Percentiles rank a stretch among this genome's conserved stretches.
These are phyloP conservation scores for Prorops nasuta DNA, from an alignment of 1,140 invertebrate species.

Conservation along the genomic window DNA sequence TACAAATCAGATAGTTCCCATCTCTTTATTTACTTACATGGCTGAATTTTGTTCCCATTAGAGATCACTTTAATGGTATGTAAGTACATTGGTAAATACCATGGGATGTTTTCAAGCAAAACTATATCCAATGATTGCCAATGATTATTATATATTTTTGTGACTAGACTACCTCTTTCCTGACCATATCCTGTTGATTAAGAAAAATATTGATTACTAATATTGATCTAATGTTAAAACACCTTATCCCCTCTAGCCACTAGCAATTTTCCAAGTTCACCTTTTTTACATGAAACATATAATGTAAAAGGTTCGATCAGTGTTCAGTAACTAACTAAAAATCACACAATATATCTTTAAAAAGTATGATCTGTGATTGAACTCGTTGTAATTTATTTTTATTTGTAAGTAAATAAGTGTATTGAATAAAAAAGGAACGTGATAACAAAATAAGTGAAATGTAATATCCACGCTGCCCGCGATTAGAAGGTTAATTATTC, in stretches of 20 bases:
- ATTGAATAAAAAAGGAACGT: slow-evolving; percentile 8
- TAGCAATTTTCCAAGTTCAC: no score
- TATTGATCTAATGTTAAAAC: not conserved
- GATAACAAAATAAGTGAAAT: no score
- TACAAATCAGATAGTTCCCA: slow-evolving; percentile 4
- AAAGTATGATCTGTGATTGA: no score
- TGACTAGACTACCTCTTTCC: slow-evolving; percentile 83
- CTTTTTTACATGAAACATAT: no score
- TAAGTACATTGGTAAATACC: slow-evolving; percentile 91
- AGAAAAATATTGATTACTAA: slow-evolving; percentile 14
- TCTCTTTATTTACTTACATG: slow-evolving; percentile 53
- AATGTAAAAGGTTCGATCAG: no score
- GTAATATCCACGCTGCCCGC: no score
- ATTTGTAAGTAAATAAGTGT: not conserved
- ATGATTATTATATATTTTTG: slow-evolving; percentile 76
- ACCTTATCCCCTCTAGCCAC: no score
- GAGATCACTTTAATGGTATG: slow-evolving; percentile 78
- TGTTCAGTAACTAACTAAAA: no score
- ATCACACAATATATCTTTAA: no score
- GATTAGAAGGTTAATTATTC: no score
- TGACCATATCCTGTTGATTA: slow-evolving; percentile 66
- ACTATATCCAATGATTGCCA: slow-evolving; percentile 69
- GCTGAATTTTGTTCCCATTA: slow-evolving; percentile 60
- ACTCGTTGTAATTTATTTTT: not conserved
- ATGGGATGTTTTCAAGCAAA: slow-evolving; percentile 82